Percentiles rank a stretch among this genome's conserved stretches.
phyloP scores from a whole-genome alignment of 2,113 vertebrate species.

The Onychostoma macrolepis region DNA sequence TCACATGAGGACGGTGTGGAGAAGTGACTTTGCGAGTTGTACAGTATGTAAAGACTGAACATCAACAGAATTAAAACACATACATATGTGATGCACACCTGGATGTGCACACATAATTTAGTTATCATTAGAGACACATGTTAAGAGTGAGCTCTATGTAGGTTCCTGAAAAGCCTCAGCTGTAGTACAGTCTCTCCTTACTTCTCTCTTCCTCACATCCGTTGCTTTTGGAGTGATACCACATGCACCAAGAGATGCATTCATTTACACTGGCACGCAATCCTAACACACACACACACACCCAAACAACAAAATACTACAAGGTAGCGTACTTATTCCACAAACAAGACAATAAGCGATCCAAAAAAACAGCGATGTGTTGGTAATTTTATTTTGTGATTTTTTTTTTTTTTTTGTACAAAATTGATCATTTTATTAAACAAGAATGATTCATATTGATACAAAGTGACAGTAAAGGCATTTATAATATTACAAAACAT shows the following conservation, averaged over 20 bases:
- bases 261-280: constrained; percentile 46
- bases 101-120: constrained; percentile 5
- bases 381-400: too few species aligned
- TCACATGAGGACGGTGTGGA: not conserved
- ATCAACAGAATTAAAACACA: not conserved
- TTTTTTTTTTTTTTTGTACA: not conserved
- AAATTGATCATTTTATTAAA: not conserved
- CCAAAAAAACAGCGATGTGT: not conserved
- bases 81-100: constrained; percentile 4
- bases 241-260: constrained; percentile 57
- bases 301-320: not conserved
- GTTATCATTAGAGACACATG: constrained; percentile 28
- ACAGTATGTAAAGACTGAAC: not conserved
- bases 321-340: not conserved
- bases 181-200: not conserved
- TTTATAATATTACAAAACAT: not conserved
- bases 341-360: not conserved
- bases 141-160: constrained; percentile 1
- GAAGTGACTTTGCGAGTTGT: not conserved
- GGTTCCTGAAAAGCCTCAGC: not conserved
- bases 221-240: constrained; percentile 57
- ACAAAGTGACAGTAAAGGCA: not conserved
- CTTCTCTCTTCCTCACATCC: constrained; percentile 53
- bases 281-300: constrained; percentile 23
- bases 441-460: not conserved